Evolutionary conservation across 2,888 invertebrate species (phyloP).

Genomic region (Aleiodes leptofemur): DNA sequence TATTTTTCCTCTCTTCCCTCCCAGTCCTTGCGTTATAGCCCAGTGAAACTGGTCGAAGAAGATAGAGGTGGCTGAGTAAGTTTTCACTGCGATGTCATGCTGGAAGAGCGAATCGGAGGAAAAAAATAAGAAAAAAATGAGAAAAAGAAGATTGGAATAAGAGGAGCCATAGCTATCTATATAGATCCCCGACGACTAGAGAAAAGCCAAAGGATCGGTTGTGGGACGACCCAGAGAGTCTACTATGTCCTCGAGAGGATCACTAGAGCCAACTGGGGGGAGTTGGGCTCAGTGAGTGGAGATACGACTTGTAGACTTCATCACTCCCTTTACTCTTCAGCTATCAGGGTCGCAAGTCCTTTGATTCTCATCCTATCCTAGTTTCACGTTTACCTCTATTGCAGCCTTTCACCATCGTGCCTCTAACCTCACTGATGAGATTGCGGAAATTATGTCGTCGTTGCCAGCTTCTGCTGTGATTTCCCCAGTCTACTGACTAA

Average conservation of each 20-base stretch:
- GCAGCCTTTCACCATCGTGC: slow-evolving; percentile 27
- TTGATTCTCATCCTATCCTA: slow-evolving; percentile 21
- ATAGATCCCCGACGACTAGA: no score
- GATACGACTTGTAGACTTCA: slow-evolving; percentile 6
- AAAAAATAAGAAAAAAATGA: slow-evolving; percentile 9
- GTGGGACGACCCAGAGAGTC: neutral
- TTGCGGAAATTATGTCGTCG: slow-evolving; percentile 61
- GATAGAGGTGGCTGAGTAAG: slow-evolving; percentile 53
- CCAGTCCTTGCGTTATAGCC: neutral
- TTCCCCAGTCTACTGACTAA: slow-evolving; percentile 40
- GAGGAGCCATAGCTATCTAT: slow-evolving; percentile 11
- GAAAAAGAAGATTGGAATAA: slow-evolving; percentile 25
- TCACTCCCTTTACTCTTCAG: slow-evolving; percentile 18
- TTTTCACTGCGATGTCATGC: slow-evolving; percentile 55
- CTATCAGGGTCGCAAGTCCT: slow-evolving; percentile 38
- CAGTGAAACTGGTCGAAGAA: neutral
- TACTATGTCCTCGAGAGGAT: neutral
- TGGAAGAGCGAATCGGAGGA: slow-evolving; percentile 44
- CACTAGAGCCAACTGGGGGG: neutral
- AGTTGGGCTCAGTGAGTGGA: neutral
- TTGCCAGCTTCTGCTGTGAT: slow-evolving; percentile 40
- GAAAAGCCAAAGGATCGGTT: no score
- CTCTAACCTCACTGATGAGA: slow-evolving; percentile 59
- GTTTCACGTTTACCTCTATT: slow-evolving; percentile 1
- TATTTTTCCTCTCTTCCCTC: neutral